Base-by-base conservation (phyloP, 1,140 invertebrate genomes). In the Drosophila auraria region DNA sequence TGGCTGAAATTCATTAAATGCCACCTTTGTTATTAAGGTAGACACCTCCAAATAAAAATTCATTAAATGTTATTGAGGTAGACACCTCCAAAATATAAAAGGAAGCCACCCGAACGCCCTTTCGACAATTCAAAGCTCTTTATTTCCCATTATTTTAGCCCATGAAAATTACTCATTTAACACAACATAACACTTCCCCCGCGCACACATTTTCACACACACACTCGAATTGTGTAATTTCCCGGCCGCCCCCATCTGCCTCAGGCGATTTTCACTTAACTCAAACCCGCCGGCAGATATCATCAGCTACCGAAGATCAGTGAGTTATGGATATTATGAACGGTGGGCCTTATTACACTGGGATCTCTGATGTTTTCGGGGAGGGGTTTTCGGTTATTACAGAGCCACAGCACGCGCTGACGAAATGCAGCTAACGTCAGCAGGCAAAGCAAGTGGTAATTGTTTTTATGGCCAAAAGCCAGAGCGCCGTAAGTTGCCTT, bases 391-490 rank as follows among this genome's bases (percentile, higher is more conserved):
- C 50, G 25, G 60, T 40, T 57, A 77, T 63, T 62, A 40, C 73
- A 33, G 72, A 74, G 71, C 61, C 20, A 57, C 20, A 57, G 61
- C 76, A 79, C 47, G 75, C 77, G 69, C 81, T 87, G 81, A 78
- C 81, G 84, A 84, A 87, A 89, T 79, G 84, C 84, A 81, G 70
- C 72, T 36, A 56, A 59, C 68, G 44, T 69, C 62, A 54, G 50
- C 47, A 45, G 63, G 59, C 49, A 40, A 58, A 30, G 60, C 72
- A 76, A 87, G 83, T 86, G 83, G 84, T 87, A 89, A 87, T 87
- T 87, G 84, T 87, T 87, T 87, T 89, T 87, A 89, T 87, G 80
- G 74, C 81, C 84, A 87, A 87, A 78, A 78, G 65, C 57, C n/a
- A 30, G 45, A 75, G 59, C 57, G 51, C 62, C 17, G 33, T 42